Evolutionary conservation across 2,113 vertebrate species (phyloP).

Genomic region (Brachirus orientalis): DNA sequence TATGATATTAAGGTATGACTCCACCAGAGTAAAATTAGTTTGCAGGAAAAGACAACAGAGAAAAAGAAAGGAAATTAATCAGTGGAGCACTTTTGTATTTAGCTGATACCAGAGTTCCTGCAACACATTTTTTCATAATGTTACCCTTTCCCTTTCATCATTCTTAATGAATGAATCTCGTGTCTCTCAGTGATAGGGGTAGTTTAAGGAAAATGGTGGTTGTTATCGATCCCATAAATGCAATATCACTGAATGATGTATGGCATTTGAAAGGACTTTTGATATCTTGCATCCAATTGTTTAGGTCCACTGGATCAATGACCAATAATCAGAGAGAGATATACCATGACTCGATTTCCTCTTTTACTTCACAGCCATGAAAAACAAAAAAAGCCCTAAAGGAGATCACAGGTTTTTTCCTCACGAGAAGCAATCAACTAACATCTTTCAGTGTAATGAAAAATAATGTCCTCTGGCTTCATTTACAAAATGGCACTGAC

Average conservation of each 20-base stretch:
- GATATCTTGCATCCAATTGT: slow-evolving; percentile 40
- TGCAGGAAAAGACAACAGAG: neutral
- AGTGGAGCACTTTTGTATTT: slow-evolving; percentile 7
- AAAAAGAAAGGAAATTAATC: slow-evolving; percentile 16
- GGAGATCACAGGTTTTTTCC: slow-evolving; percentile 16
- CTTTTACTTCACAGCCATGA: slow-evolving; percentile 16
- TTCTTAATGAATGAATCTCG: slow-evolving; percentile 29
- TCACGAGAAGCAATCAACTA: slow-evolving; percentile 31
- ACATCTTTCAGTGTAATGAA: slow-evolving; percentile 28
- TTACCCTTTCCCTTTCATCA: slow-evolving; percentile 8
- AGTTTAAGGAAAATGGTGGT: slow-evolving; percentile 19
- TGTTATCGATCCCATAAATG: slow-evolving; percentile 54
- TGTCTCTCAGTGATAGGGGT: neutral
- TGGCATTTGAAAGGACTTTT: slow-evolving; percentile 47
- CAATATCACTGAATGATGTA: slow-evolving; percentile 51
- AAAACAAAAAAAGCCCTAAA: slow-evolving; percentile 7
- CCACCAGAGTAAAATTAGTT: slow-evolving; percentile 2
- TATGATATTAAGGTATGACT: slow-evolving; percentile 16
- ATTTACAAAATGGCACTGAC: slow-evolving; percentile 30
- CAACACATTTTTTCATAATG: neutral
- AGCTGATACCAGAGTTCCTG: neutral
- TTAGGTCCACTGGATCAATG: slow-evolving; percentile 57
- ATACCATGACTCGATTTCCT: slow-evolving; percentile 19
- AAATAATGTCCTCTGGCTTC: slow-evolving; percentile 9
- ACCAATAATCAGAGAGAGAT: slow-evolving; percentile 41